Conservation (phyloP, 2,888 invertebrate genomes). For the Apodemia zela region DNA sequence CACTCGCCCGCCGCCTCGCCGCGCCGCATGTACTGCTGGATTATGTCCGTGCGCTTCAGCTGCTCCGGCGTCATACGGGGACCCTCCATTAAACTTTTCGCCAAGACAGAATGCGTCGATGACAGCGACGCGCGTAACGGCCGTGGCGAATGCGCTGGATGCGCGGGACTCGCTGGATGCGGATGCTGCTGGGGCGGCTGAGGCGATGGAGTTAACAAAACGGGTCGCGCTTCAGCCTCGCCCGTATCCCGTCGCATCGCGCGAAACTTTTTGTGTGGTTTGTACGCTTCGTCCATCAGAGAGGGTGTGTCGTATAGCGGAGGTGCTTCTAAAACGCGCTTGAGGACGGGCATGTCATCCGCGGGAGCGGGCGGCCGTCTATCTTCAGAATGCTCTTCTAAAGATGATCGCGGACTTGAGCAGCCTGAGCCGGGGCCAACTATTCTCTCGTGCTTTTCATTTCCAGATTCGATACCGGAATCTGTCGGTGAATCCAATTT, state of each 20-base stretch:
- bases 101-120: constrained; percentile 93
- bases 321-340: constrained; percentile 94
- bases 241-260: constrained; percentile 90
- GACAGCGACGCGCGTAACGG: constrained; percentile 83
- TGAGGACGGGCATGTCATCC: constrained; percentile 96
- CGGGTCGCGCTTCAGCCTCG: constrained; percentile 83
- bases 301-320: constrained; percentile 94
- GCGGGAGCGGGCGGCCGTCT: constrained; percentile 80
- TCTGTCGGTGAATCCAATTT: constrained; percentile 95
- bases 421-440: constrained; percentile 87
- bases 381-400: constrained; percentile 88
- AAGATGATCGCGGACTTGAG: constrained; percentile 91
- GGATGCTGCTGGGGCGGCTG: constrained; percentile 73
- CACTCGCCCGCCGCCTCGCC: constrained; percentile 78
- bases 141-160: constrained; percentile 77
- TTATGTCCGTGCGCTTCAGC: constrained; percentile 94
- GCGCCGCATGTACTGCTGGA: constrained; percentile 95
- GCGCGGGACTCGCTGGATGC: constrained; percentile 61
- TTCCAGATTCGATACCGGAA: constrained; percentile 96
- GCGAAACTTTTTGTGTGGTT: constrained; percentile 97
- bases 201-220: constrained; percentile 71
- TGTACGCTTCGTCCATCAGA: constrained; percentile 96
- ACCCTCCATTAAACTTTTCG: constrained; percentile 95
- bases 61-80: constrained; percentile 96
- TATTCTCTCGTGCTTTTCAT: constrained; percentile 90